Evolutionary conservation across 2,113 vertebrate species (phyloP).

Genomic region (Accipiter virgatus): DNA sequence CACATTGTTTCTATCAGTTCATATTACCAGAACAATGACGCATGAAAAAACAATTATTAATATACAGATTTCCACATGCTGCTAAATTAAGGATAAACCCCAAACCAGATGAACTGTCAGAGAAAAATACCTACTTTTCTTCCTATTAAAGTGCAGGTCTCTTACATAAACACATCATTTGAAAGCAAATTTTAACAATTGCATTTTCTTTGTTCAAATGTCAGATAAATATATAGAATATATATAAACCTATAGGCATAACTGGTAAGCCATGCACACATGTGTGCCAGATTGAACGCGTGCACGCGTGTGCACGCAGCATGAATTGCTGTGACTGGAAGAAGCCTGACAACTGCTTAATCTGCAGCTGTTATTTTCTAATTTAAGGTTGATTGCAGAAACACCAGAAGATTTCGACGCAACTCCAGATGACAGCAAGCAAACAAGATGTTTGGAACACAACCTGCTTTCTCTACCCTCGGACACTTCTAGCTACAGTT

Average conservation of each 20-base stretch:
- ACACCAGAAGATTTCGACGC: neutral
- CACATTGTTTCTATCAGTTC: neutral
- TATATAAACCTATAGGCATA: neutral
- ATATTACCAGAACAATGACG: neutral
- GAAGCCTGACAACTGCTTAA: neutral
- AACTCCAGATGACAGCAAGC: neutral
- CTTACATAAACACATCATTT: neutral
- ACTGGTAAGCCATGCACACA: accelerated
- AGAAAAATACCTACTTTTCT: neutral
- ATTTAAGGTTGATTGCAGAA: neutral
- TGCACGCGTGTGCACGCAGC: neutral
- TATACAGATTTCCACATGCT: neutral
- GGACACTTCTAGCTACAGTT: slow-evolving; percentile 29
- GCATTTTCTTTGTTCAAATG: neutral
- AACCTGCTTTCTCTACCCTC: slow-evolving; percentile 20
- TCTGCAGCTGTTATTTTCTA: neutral
- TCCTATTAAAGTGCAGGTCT: neutral
- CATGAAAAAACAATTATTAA: neutral
- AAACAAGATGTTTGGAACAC: slow-evolving; percentile 23
- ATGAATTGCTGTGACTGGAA: neutral
- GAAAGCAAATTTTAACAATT: neutral
- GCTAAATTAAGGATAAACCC: neutral
- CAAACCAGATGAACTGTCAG: neutral
- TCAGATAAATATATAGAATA: accelerated
- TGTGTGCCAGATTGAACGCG: accelerated